Evolutionary conservation across 1,140 invertebrate genomes (phyloP), one percentile per base, ranked within the genome.

Genomic region (Trichoplusia ni): DNA sequence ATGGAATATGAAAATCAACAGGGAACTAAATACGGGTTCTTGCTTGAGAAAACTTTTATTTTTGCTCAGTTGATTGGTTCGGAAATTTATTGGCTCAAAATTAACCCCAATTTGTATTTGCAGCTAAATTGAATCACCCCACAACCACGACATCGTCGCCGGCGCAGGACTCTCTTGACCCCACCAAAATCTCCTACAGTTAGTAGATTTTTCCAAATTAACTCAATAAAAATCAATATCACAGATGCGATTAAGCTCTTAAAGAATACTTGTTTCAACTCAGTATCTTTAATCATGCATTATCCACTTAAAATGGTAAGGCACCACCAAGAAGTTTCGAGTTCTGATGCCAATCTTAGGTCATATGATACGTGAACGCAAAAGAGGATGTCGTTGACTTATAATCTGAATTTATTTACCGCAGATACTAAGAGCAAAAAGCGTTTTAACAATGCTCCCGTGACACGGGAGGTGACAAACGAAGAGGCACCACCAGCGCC

Each of bases 101-200:
- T 51, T 51, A 33, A 51, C 29, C 27, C 14, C 13, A 14, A 6
- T 51, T 56, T 56, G 19, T 56, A 6, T 61, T 76, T 73, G 16
- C 73, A 86, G 84, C 81, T 7, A 84, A 83, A 71, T 62, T 73
- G 11, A 68, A 73, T 40, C 71, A 70, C 5, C 64, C 74, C 27
- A 49, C 69, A 2, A 62, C 51, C 5, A 71, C 78, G 4, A 61
- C 54, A 2, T 44, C 64, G 2, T 37, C 71, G 0, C 70, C 70
- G 5, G 37, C 76, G 4, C 67, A 77, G 14, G 75, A 85, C 64
- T 38, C 64, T 16, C 25, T 76, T 7, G 81, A 88, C 29, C 69
- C 79, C 0, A 71, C 69, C 27, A 85, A 88, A 63, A 69, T 77
- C 42, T 82, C 58, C 47, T 82, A 69, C 69, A 82, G 84, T 87